phyloP scores from a whole-genome alignment of 2,888 invertebrate genomes.

The Marasmarcha lunaedactyla region DNA sequence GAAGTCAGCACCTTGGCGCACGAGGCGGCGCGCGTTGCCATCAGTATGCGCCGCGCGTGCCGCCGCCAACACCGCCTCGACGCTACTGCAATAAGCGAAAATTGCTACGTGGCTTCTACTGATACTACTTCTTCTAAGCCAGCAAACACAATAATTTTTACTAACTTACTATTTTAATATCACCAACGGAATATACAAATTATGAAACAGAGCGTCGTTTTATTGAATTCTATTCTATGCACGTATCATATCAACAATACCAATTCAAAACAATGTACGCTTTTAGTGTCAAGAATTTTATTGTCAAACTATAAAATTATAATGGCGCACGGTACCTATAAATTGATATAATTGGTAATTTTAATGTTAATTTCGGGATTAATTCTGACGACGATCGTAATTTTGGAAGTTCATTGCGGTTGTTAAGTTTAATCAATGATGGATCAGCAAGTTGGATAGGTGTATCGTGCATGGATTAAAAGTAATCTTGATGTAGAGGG shows the following conservation, averaged over 20 bases:
- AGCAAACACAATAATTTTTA: slow-evolving; percentile 9
- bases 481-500: too few relatives aligned
- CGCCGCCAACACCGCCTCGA: slow-evolving; percentile 29
- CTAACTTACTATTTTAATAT: slow-evolving; percentile 6
- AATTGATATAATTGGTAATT: neutral
- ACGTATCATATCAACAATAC: slow-evolving; percentile 4
- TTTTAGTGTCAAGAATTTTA: neutral
- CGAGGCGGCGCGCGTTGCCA: slow-evolving; percentile 11
- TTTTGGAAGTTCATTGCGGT: neutral
- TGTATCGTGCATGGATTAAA: neutral
- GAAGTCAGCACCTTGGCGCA: too few relatives aligned
- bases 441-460: neutral
- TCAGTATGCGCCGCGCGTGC: slow-evolving; percentile 45
- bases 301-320: neutral
- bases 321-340: neutral
- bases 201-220: too few relatives aligned
- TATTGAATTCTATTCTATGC: too few relatives aligned
- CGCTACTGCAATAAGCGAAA: slow-evolving; percentile 57
- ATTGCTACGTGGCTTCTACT: slow-evolving; percentile 49
- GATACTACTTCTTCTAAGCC: slow-evolving; percentile 28
- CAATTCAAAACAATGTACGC: neutral
- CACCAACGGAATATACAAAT: neutral
- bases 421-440: slow-evolving; percentile 1
- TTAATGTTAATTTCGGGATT: neutral
- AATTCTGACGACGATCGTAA: neutral